Evolutionary conservation across 1,140 invertebrate species (phyloP).

Genomic region (Ooceraea biroi): DNA sequence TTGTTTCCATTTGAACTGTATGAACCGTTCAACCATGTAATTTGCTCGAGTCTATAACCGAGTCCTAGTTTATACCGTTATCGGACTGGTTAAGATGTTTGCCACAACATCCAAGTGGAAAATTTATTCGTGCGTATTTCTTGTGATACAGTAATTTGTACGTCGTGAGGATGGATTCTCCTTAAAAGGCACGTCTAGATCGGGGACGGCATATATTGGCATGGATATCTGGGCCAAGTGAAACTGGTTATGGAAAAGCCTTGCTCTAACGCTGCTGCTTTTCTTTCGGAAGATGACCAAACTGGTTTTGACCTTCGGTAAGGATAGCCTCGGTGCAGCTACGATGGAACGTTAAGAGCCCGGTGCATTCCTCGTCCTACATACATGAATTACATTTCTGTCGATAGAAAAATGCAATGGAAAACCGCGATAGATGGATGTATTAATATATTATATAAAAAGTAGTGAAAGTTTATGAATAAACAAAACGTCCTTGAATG

Average conservation of each 20-base stretch:
- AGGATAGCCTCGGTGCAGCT: conserved; percentile 55
- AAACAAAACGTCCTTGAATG: neutral
- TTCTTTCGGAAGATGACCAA: conserved; percentile 73
- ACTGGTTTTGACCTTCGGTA: conserved; percentile 69
- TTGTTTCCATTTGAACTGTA: neutral
- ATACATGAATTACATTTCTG: neutral
- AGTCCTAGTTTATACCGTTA: neutral
- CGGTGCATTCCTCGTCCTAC: conserved; percentile 10
- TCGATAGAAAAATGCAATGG: neutral
- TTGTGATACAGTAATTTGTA: conserved; percentile 24
- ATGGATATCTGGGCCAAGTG: conserved; percentile 71
- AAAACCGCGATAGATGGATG: neutral
- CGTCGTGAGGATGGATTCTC: conserved; percentile 21
- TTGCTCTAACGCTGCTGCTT: conserved; percentile 55
- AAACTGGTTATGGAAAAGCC: conserved; percentile 75
- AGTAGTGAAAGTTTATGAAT: conserved; percentile 27
- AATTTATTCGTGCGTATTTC: neutral
- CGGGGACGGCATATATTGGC: conserved; percentile 52
- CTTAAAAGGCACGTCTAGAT: conserved; percentile 18
- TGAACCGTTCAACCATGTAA: neutral
- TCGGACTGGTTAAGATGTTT: neutral
- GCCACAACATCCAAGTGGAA: neutral
- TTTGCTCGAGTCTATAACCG: neutral
- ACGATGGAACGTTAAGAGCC: conserved; percentile 57
- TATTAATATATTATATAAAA: conserved; percentile 5